Evolutionary conservation across 2,888 invertebrate species (phyloP), one percentile per base, ranked within the genome.

Genomic region (Rhagium mordax): DNA sequence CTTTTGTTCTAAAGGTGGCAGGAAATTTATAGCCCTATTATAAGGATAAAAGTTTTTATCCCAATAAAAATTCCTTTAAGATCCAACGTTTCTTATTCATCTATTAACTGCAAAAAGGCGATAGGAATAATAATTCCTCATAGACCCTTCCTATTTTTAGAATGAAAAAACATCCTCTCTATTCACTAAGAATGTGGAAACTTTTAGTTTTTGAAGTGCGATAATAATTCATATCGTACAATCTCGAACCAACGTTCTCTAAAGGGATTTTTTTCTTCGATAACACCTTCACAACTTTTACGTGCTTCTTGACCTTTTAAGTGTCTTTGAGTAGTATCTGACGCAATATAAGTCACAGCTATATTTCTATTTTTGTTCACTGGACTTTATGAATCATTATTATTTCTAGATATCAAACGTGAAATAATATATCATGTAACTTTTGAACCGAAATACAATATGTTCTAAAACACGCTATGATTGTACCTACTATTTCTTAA

Each of bases 11-110:
- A 65, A 53, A 51, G 33, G 65, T 53, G 20, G 18, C 6, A 15
- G 53, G 29, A 65, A 67, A 67, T 67, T 67, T 67, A 67, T 67
- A 13, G 57, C 24, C 57, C 57, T 57, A 67, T 67, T 67, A 67
- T 41, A 67, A 57, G 57, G 67, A 67, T 67, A 57, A 67, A 47
- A 57, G 47, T 57, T 67, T 67, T 57, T 55, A 66, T 21, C 16
- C 33, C 65, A 41, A 61, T 61, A 61, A 61, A 61, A 61, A 65
- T 65, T 53, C 55, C 64, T 65, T 29, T 53, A 65, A 53, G 29
- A 24, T 65, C 33, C 65, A 5, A 18, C 65, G 20, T 65, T 65
- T 65, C 33, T 51, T 48, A 29, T 65, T 53, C 65, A 55, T 51
- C 65, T 65, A 65, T 65, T 65, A 64, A 20, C 65, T 53, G 53